These are phyloP conservation scores for Drosophila birchii DNA, from an alignment of 2,888 invertebrate species.

Conservation along the genomic window DNA sequence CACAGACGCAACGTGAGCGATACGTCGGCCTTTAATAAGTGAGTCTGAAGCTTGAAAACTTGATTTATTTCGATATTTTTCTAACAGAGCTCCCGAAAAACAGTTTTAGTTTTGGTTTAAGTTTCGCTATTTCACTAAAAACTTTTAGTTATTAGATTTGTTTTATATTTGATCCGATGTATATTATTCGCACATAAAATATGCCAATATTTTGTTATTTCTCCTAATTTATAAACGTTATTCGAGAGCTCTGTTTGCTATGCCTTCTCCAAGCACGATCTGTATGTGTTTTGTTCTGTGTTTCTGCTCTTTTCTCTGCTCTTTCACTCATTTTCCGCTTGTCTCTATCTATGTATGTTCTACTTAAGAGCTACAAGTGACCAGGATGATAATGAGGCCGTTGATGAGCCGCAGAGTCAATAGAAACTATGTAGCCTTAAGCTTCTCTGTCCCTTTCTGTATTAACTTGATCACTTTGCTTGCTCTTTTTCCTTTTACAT, in stretches of 20 bases:
- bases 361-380: constrained; percentile 54
- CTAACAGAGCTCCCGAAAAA: neutral
- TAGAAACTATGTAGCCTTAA: constrained; percentile 54
- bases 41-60: constrained; percentile 82
- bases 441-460: constrained; percentile 1
- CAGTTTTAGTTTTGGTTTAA: neutral
- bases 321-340: constrained; percentile 42
- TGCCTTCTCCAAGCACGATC: constrained; percentile 41
- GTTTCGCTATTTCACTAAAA: neutral
- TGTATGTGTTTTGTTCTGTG: constrained; percentile 62
- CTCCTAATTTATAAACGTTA: neutral
- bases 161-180: too few species aligned
- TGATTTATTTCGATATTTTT: neutral
- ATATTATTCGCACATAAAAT: too few species aligned
- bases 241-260: neutral
- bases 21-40: constrained; percentile 93
- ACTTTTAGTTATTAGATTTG: neutral
- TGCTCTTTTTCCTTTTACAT: constrained; percentile 24
- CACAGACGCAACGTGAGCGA: constrained; percentile 94
- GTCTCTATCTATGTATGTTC: constrained; percentile 43
- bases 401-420: constrained; percentile 67
- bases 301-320: constrained; percentile 64
- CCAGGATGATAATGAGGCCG: constrained; percentile 46
- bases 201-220: neutral
- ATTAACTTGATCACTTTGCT: constrained; percentile 39